Evolutionary conservation across 2,113 vertebrate species (phyloP).

Genomic region (Nothoprocta pentlandii): DNA sequence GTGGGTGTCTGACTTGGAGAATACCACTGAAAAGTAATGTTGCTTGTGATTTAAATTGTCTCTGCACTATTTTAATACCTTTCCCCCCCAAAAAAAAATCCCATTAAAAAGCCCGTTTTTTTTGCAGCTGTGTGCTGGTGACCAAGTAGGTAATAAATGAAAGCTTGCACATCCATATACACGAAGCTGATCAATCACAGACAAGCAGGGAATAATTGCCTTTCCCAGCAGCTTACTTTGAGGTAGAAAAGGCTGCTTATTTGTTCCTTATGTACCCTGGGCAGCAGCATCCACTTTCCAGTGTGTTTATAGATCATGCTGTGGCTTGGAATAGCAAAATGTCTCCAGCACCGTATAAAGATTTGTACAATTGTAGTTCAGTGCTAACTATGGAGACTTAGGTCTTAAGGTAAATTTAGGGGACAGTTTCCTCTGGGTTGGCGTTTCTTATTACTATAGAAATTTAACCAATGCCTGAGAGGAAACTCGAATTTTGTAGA

Average conservation of each 20-base stretch:
- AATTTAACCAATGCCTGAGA: conserved; percentile 34
- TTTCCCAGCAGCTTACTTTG: conserved; percentile 68
- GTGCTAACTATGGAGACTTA: neutral
- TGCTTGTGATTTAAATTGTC: neutral
- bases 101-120: neutral
- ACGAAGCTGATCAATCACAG: conserved; percentile 67
- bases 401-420: neutral
- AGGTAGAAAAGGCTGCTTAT: conserved; percentile 40
- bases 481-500: conserved; percentile 19
- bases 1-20: neutral
- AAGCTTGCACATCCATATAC: neutral
- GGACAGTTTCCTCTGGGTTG: neutral
- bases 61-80: neutral
- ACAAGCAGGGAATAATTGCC: conserved; percentile 50
- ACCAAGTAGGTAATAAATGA: conserved; percentile 13
- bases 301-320: conserved; percentile 48
- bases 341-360: neutral
- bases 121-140: conserved; percentile 10
- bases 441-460: conserved; percentile 10
- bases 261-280: conserved; percentile 39
- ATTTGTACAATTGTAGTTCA: neutral
- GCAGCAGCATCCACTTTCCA: conserved; percentile 21
- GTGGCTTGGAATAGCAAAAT: conserved; percentile 30
- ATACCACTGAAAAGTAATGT: neutral
- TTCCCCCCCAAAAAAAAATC: neutral